A percentile compares a stretch with the other conserved stretches of the same genome.
phyloP scores from a whole-genome alignment of 1,140 invertebrate genomes.

The Conus betulinus region DNA sequence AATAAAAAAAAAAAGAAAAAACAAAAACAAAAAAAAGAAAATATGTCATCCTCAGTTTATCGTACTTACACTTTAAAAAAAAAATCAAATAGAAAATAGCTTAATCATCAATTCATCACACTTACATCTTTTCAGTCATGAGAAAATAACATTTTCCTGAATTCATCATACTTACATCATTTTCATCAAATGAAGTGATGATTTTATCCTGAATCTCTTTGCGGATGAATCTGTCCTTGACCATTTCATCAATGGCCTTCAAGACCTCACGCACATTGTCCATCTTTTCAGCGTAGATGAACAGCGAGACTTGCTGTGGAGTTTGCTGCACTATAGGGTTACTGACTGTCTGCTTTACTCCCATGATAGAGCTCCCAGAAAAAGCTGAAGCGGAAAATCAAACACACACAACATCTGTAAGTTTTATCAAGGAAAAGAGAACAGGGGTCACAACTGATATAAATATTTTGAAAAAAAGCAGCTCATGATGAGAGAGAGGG shows the following conservation, averaged over 20 bases:
- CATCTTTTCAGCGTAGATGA: not conserved
- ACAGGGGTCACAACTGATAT: not conserved
- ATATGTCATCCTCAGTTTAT: too few species aligned
- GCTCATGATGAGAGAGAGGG: not conserved
- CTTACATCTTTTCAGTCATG: too few species aligned
- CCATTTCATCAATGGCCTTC: conserved; percentile 2
- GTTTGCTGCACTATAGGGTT: not conserved
- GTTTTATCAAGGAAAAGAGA: not conserved
- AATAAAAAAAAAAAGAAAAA: too few species aligned
- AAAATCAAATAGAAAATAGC: too few species aligned
- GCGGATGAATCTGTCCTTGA: conserved; percentile 15
- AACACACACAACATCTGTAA: not conserved
- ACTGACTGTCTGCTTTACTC: not conserved
- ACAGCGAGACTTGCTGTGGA: not conserved
- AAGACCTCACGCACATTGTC: not conserved
- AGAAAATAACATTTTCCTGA: too few species aligned
- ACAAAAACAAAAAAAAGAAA: too few species aligned
- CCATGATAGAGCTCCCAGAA: not conserved
- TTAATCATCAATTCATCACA: too few species aligned
- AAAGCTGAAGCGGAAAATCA: conserved; percentile 4
- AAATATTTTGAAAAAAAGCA: not conserved
- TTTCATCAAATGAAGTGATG: not conserved
- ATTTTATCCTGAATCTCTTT: conserved; percentile 18
- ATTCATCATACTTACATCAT: not conserved
- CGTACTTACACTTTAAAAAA: too few species aligned